phyloP scores from a whole-genome alignment of 1,140 invertebrate genomes.

The Harpegnathos saltator region DNA sequence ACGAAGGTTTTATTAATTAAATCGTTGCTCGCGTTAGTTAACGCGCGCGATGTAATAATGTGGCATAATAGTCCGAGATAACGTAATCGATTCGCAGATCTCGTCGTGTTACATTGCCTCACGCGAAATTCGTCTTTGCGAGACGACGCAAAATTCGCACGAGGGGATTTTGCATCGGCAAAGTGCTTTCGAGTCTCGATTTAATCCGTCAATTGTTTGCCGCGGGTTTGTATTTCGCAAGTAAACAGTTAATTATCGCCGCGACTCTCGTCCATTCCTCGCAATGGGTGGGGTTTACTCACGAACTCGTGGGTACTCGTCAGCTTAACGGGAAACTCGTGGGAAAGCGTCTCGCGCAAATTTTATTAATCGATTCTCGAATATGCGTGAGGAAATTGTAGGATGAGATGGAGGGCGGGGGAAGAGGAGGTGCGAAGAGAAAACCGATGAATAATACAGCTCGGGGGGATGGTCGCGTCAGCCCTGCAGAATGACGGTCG shows the following conservation, averaged over 20 bases:
- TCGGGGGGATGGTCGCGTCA: background rate
- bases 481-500: slow-evolving; percentile 10
- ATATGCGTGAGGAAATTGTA: too few species aligned
- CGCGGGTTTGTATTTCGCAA: background rate
- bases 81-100: background rate
- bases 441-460: background rate
- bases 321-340: too few species aligned
- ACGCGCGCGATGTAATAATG: background rate
- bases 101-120: background rate
- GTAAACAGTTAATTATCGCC: background rate
- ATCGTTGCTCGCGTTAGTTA: background rate
- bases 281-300: too few species aligned
- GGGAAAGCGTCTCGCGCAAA: too few species aligned
- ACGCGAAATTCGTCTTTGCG: slow-evolving; percentile 1
- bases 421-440: too few species aligned
- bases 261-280: background rate
- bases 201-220: background rate
- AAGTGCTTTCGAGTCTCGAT: background rate
- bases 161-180: background rate
- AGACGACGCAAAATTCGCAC: background rate
- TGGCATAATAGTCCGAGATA: slow-evolving; percentile 11
- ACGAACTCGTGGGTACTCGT: too few species aligned
- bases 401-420: too few species aligned
- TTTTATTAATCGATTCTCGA: too few species aligned
- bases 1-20: background rate